Conservation (phyloP, 2,888 invertebrate species). For the Branchinecta sandiegonensis region DNA sequence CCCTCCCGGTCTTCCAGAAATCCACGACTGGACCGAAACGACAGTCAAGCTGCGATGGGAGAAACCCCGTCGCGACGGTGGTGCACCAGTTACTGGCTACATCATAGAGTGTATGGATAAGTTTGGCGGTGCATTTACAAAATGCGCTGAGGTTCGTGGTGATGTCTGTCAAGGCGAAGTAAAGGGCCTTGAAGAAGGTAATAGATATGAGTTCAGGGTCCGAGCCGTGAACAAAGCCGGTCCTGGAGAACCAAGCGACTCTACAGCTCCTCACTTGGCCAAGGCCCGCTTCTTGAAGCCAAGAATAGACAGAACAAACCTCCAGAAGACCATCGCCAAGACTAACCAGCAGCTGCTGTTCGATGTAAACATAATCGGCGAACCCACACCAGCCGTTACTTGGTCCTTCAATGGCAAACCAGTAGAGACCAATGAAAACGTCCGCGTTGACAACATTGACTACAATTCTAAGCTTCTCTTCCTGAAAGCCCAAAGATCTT, state of each 20-base stretch:
- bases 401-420: constrained; percentile 64
- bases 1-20: constrained; percentile 76
- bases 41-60: constrained; percentile 83
- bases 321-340: constrained; percentile 69
- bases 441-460: constrained; percentile 66
- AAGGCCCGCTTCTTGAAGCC: constrained; percentile 82
- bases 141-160: constrained; percentile 69
- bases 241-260: constrained; percentile 75
- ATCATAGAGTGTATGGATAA: constrained; percentile 84
- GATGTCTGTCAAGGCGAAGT: constrained; percentile 73
- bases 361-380: constrained; percentile 78
- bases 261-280: constrained; percentile 78
- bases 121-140: constrained; percentile 61
- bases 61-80: constrained; percentile 72
- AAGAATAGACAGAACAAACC: constrained; percentile 75
- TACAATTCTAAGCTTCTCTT: constrained; percentile 82
- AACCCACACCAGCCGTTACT: constrained; percentile 78
- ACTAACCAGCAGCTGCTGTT: constrained; percentile 72
- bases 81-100: constrained; percentile 85
- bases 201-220: constrained; percentile 86
- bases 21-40: constrained; percentile 79
- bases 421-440: constrained; percentile 33
- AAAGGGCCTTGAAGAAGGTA: constrained; percentile 75
- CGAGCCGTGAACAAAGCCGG: constrained; percentile 94
- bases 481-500: constrained; percentile 59